Percentiles rank a stretch among this genome's conserved stretches.
phyloP scores from a whole-genome alignment of 1,140 invertebrate genomes.

The Cherax quadricarinatus region DNA sequence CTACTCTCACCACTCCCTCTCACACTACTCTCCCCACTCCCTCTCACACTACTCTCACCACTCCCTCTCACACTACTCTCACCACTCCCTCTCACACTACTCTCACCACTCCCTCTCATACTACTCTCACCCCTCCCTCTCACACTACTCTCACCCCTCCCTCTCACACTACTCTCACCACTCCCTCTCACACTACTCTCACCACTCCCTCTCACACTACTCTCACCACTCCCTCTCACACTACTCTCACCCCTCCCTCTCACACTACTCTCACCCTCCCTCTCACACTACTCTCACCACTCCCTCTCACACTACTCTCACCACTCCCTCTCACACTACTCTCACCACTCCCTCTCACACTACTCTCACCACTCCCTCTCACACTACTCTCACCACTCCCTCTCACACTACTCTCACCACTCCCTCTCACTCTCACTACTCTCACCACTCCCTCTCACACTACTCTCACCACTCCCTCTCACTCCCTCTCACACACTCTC shows the following conservation, averaged over 20 bases:
- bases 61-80: no score
- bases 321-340: no score
- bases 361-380: neutral
- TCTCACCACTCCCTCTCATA: neutral
- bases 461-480: no score
- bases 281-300: no score
- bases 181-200: neutral
- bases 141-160: no score
- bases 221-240: neutral
- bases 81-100: neutral
- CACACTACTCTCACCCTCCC: neutral
- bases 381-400: neutral
- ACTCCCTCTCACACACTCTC: neutral
- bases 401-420: no score
- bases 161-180: neutral
- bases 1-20: no score
- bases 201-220: neutral
- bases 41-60: no score
- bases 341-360: no score
- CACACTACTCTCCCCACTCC: neutral
- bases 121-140: no score
- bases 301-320: neutral
- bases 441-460: neutral
- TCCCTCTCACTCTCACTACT: no score
- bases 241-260: neutral